Conservation (phyloP, 1,140 invertebrate species). For the Drosophila nasuta region DNA sequence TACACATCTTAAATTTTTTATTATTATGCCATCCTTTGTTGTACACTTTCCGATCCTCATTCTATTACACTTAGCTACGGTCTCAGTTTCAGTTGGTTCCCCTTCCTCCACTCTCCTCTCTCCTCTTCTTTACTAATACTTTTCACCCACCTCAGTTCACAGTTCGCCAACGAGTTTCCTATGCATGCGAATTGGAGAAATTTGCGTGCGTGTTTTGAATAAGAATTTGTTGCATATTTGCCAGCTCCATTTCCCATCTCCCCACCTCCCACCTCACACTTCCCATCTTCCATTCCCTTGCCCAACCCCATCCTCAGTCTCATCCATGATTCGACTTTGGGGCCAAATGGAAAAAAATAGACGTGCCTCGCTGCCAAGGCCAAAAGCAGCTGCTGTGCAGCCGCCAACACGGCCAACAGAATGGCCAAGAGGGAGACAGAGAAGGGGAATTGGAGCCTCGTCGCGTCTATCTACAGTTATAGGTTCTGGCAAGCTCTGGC, state of each 20-base stretch:
- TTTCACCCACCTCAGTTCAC: neutral
- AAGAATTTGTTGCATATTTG: conserved; percentile 83
- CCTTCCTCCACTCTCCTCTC: too few relatives aligned
- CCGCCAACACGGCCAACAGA: conserved; percentile 25
- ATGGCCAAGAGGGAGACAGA: neutral
- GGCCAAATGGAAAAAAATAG: conserved; percentile 79
- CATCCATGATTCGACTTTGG: neutral
- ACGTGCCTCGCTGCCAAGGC: conserved; percentile 59
- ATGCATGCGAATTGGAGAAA: conserved; percentile 79
- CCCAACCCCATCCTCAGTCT: neutral
- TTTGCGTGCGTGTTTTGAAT: conserved; percentile 83
- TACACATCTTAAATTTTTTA: conserved; percentile 84
- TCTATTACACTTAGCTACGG: conserved; percentile 74
- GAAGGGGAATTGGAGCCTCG: conserved; percentile 10
- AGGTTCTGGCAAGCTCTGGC: conserved; percentile 45
- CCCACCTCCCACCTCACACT: too few relatives aligned
- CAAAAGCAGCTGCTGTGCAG: conserved; percentile 19
- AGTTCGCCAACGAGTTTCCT: conserved; percentile 44
- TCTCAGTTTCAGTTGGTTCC: conserved; percentile 26
- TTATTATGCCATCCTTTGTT: conserved; percentile 83
- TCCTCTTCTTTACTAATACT: neutral
- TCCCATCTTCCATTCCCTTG: too few relatives aligned
- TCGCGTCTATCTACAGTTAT: conserved; percentile 48
- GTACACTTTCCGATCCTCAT: conserved; percentile 81
- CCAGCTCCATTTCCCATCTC: neutral